Conservation (phyloP, 2,113 vertebrate species). For the Synodontis membranacea region DNA sequence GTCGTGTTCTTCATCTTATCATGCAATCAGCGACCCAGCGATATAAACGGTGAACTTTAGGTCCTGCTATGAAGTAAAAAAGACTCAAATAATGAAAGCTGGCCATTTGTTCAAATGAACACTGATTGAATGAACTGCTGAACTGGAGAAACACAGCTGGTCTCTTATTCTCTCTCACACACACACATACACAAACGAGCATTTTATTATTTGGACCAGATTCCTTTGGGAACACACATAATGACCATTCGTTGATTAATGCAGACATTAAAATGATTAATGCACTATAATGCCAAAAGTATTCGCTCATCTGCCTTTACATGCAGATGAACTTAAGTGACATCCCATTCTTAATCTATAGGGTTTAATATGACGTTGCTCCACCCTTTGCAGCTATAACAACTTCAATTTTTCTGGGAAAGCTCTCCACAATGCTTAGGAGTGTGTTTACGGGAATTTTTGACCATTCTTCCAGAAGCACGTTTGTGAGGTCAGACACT, state of each 20-base stretch:
- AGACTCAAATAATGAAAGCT: slow-evolving; percentile 3
- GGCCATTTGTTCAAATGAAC: background rate
- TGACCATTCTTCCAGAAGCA: too few species aligned
- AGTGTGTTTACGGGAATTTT: too few species aligned
- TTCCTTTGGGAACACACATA: background rate
- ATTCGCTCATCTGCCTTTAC: too few species aligned
- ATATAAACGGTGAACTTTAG: background rate
- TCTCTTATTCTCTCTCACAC: background rate
- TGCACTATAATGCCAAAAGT: too few species aligned
- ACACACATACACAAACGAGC: background rate
- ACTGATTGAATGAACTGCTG: slow-evolving; percentile 10
- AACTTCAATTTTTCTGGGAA: too few species aligned
- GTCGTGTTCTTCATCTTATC: background rate
- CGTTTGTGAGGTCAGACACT: too few species aligned
- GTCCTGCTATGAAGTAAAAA: slow-evolving; percentile 2
- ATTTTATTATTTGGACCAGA: background rate
- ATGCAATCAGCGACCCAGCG: background rate
- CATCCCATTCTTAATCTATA: too few species aligned
- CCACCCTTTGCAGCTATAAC: too few species aligned
- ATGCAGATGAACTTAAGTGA: too few species aligned
- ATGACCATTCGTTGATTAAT: background rate
- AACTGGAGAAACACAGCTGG: background rate
- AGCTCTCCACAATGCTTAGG: too few species aligned
- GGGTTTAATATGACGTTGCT: too few species aligned
- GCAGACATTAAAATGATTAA: too few species aligned